Evolutionary conservation across 2,888 invertebrate genomes (phyloP).

Genomic region (Spisula solida): DNA sequence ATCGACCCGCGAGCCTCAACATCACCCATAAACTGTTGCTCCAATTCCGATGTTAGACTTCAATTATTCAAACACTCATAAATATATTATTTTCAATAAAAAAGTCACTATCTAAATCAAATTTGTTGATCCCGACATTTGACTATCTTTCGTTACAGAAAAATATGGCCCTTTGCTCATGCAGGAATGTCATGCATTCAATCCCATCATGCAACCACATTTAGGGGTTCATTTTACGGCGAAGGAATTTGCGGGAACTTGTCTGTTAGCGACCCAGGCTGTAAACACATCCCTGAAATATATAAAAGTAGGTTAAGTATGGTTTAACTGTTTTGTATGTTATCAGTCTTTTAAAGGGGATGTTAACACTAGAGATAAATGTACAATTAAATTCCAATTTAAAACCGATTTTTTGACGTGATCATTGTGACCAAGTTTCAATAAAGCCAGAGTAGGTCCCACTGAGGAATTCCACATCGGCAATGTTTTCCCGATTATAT

Average conservation of each 20-base stretch:
- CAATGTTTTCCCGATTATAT: too few relatives aligned
- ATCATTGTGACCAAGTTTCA: too few relatives aligned
- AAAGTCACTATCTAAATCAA: neutral
- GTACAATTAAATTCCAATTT: too few relatives aligned
- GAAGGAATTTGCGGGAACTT: conserved; percentile 86
- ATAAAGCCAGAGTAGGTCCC: too few relatives aligned
- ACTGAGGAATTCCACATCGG: too few relatives aligned
- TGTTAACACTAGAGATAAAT: too few relatives aligned
- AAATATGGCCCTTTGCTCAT: neutral
- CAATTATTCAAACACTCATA: neutral
- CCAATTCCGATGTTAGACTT: neutral
- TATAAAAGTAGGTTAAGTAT: neutral
- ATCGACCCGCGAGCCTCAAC: neutral
- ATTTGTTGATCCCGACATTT: neutral
- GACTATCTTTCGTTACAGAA: neutral
- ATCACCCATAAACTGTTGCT: neutral
- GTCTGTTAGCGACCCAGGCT: conserved; percentile 95
- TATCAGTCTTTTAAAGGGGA: too few relatives aligned
- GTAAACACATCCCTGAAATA: conserved; percentile 94
- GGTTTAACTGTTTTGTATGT: too few relatives aligned
- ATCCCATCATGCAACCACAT: neutral
- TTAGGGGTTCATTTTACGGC: conserved; percentile 73
- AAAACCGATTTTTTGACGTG: too few relatives aligned
- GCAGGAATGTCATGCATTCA: conserved; percentile 4
- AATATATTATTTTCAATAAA: conserved; percentile 14